A percentile compares a stretch with the other conserved stretches of the same genome.
phyloP scores from a whole-genome alignment of 2,113 vertebrate species.

The Prochilodus magdalenae region DNA sequence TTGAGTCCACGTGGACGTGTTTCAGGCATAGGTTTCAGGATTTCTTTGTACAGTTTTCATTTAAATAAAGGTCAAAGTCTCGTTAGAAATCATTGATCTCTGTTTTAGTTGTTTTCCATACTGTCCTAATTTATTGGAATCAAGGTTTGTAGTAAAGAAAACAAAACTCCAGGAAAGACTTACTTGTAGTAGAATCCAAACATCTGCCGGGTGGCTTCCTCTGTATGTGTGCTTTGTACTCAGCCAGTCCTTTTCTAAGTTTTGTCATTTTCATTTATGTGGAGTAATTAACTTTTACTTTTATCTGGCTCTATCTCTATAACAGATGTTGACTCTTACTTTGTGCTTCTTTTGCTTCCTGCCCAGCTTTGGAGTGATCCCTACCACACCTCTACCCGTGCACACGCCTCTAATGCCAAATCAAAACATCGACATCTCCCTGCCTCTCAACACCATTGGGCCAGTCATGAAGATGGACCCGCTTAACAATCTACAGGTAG shows the following conservation, averaged over 20 bases:
- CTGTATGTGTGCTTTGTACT: slow-evolving; percentile 11
- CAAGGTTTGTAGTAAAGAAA: too few species aligned
- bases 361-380: slow-evolving; percentile 92
- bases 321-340: neutral
- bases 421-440: slow-evolving; percentile 93
- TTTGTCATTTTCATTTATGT: neutral
- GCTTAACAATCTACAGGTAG: slow-evolving; percentile 97
- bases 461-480: slow-evolving; percentile 99
- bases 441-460: slow-evolving; percentile 95
- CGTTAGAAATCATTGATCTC: too few species aligned
- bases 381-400: slow-evolving; percentile 90
- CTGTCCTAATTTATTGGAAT: too few species aligned
- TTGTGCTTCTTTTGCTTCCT: neutral
- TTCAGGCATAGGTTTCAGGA: too few species aligned
- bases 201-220: too few species aligned
- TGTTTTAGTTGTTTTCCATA: too few species aligned
- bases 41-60: too few species aligned
- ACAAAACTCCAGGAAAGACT: too few species aligned
- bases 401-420: slow-evolving; percentile 98
- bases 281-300: neutral
- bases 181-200: too few species aligned
- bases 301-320: too few species aligned
- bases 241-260: neutral
- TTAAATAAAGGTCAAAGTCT: too few species aligned
- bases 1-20: too few species aligned